These are phyloP conservation scores for Popillia japonica DNA, from an alignment of 1,140 invertebrate genomes.

Conservation along the genomic window DNA sequence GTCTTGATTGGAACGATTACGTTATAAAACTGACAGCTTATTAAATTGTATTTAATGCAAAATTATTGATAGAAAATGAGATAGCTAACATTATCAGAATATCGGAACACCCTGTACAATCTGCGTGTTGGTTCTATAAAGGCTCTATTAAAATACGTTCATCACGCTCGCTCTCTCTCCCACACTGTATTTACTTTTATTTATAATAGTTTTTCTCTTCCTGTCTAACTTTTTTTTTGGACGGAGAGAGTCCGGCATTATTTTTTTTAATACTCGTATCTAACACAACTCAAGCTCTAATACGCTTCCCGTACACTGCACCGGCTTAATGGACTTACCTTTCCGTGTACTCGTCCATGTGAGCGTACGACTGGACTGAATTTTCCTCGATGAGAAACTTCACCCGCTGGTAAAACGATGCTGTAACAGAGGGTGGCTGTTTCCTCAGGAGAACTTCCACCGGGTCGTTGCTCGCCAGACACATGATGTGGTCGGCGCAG, in stretches of 20 bases:
- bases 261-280: background rate
- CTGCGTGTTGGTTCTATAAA: conserved; percentile 42
- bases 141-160: conserved; percentile 34
- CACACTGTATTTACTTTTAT: conserved; percentile 1
- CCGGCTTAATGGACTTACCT: conserved; percentile 80
- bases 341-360: conserved; percentile 96
- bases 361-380: conserved; percentile 97
- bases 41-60: too few relatives aligned
- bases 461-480: conserved; percentile 92
- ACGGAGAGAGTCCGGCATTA: conserved; percentile 16
- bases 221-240: background rate
- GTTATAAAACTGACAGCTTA: too few relatives aligned
- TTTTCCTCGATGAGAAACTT: conserved; percentile 99
- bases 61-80: too few relatives aligned
- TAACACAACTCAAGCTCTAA: conserved; percentile 40
- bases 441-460: conserved; percentile 94
- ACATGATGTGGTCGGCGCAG: conserved; percentile 92
- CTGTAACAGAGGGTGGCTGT: conserved; percentile 94
- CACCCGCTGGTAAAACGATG: conserved; percentile 97
- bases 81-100: background rate
- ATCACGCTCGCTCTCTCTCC: conserved; percentile 34
- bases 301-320: conserved; percentile 40
- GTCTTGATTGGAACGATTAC: too few relatives aligned
- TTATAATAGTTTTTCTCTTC: conserved; percentile 1
- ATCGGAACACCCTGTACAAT: conserved; percentile 36